Percentiles rank a stretch among this genome's conserved stretches.
Conservation (phyloP, 2,113 vertebrate species). For the Sclerurus mexicanus region DNA sequence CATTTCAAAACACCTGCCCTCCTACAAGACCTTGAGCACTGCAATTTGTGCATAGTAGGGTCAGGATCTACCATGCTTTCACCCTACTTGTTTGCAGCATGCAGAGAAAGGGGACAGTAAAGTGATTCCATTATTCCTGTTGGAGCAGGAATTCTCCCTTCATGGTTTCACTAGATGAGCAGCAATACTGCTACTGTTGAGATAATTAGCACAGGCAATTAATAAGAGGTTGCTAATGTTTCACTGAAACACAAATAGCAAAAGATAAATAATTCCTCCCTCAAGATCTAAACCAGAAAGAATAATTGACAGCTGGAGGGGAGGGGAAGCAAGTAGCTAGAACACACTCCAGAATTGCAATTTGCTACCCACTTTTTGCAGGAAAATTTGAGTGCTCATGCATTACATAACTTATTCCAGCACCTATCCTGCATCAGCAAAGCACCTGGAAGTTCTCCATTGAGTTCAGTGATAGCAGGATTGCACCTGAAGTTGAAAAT, state of each 20-base stretch:
- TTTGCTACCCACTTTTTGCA: background rate
- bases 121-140: background rate
- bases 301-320: conserved; percentile 45
- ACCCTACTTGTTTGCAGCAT: background rate
- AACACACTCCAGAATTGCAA: background rate
- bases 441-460: background rate
- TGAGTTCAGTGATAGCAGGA: background rate
- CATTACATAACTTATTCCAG: background rate
- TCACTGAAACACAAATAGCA: conserved; percentile 15
- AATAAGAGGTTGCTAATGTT: conserved; percentile 34
- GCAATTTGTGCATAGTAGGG: background rate
- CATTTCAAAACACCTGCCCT: background rate
- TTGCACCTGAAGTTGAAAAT: background rate
- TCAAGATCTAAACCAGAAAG: conserved; percentile 15
- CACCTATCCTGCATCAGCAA: background rate
- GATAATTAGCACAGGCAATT: conserved; percentile 35
- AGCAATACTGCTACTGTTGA: background rate
- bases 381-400: fast-evolving
- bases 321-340: background rate
- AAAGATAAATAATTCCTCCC: conserved; percentile 45
- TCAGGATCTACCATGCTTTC: background rate
- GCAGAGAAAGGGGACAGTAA: background rate
- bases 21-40: background rate
- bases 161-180: background rate
- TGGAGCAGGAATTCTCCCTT: background rate